phyloP scores from a whole-genome alignment of 2,113 vertebrate genomes.

The Oxyruncus cristatus region DNA sequence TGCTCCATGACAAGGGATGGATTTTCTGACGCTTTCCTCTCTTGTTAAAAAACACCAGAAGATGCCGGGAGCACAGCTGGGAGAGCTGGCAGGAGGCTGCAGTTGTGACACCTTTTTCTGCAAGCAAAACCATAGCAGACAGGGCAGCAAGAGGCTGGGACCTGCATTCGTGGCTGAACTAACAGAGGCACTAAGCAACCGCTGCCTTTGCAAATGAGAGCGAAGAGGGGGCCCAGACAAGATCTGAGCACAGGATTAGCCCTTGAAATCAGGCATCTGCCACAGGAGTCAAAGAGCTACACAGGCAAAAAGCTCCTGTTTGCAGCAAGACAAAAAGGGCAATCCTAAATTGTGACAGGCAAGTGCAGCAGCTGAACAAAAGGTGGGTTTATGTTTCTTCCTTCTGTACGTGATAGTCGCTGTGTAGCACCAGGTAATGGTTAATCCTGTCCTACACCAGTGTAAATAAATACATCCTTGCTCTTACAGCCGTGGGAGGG shows the following conservation, averaged over 20 bases:
- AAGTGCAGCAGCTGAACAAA: neutral
- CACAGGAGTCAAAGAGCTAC: neutral
- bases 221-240: neutral
- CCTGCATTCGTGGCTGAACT: neutral
- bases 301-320: neutral
- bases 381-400: neutral
- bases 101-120: neutral
- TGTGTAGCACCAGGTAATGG: neutral
- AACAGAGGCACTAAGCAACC: neutral
- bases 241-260: neutral
- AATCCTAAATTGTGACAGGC: neutral
- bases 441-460: neutral
- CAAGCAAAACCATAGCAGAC: neutral
- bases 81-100: neutral
- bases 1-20: neutral
- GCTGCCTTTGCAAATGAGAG: neutral
- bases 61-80: neutral
- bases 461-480: neutral
- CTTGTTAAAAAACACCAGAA: neutral
- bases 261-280: neutral
- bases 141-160: neutral
- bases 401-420: fast-evolving
- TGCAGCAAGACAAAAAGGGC: neutral
- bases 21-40: neutral
- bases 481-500: neutral